Evolutionary conservation across 2,113 vertebrate species (phyloP).

Genomic region (cattle (Bos taurus)): ARS-UCD2.0 NC_037332.1:61793501-61794000

Average conservation of each 20-base stretch:
- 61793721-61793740: background rate
- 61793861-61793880: background rate
- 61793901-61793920: background rate
- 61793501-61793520: background rate
- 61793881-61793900: background rate
- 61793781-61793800: background rate
- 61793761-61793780: background rate
- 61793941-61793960: background rate
- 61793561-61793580: background rate
- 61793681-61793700: background rate
- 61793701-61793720: background rate
- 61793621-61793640: background rate
- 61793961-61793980: background rate
- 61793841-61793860: background rate
- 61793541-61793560: background rate
- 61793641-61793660: background rate
- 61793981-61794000: background rate
- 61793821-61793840: background rate
- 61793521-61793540: background rate
- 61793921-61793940: background rate
- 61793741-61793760: background rate
- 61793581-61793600: background rate
- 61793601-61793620: background rate
- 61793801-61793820: background rate
- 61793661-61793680: conserved; percentile 9